Evolutionary conservation across 2,113 vertebrate genomes (phyloP).

Genomic region (Onychostoma macrolepis): DNA sequence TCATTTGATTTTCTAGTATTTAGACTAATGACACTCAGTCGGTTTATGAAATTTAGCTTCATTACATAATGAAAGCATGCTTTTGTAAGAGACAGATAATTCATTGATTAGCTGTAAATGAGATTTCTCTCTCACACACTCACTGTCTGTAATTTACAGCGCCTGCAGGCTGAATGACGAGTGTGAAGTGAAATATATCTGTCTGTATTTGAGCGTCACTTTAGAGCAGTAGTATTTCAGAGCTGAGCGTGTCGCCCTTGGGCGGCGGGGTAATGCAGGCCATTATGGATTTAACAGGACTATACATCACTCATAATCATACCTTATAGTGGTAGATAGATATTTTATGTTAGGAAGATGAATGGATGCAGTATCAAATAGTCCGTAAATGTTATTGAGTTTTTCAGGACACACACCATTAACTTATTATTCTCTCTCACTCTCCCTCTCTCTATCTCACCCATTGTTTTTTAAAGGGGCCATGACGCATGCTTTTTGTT

Average conservation of each 20-base stretch:
- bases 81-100: background rate
- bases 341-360: constrained; percentile 4
- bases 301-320: constrained; percentile 36
- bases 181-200: background rate
- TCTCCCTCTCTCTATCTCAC: background rate
- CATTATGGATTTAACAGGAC: constrained; percentile 34
- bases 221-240: background rate
- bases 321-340: constrained; percentile 13
- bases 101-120: constrained; percentile 4
- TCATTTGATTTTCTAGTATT: background rate
- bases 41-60: background rate
- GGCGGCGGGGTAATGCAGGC: background rate
- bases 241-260: background rate
- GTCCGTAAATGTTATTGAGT: constrained; percentile 41
- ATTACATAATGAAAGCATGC: background rate
- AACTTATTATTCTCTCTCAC: constrained; percentile 17
- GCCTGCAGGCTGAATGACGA: background rate
- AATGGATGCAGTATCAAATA: constrained; percentile 4
- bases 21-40: background rate
- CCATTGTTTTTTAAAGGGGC: background rate
- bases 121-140: constrained; percentile 5
- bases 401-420: constrained; percentile 36
- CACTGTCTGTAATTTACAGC: constrained; percentile 3
- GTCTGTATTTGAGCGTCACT: background rate
- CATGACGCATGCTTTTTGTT: background rate